A percentile compares a stretch with the other conserved stretches of the same genome.
These are phyloP conservation scores for Holothuria scabra DNA, from an alignment of 53 echinoderm and acorn worm species.

Conservation along the genomic window DNA sequence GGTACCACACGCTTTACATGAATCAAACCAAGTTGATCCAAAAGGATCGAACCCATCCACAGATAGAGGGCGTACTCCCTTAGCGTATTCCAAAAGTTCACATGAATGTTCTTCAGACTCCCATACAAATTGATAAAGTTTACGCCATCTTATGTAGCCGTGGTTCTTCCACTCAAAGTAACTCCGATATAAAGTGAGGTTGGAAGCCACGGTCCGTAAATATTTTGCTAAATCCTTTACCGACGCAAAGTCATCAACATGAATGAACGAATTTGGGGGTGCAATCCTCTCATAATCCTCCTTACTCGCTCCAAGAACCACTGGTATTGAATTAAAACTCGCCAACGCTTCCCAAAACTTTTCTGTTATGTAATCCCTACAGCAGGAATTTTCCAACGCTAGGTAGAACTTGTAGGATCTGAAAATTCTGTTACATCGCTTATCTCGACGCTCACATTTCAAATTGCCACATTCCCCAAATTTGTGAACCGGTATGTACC, in stretches of 20 bases:
- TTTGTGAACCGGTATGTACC: slow-evolving; percentile 11
- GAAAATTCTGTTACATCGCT: not conserved
- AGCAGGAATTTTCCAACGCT: slow-evolving; percentile 27
- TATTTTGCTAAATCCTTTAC: slow-evolving; percentile 10
- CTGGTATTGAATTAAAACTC: not conserved
- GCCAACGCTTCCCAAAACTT: slow-evolving; percentile 13
- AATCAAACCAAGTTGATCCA: slow-evolving; percentile 3
- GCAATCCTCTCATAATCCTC: slow-evolving; percentile 31
- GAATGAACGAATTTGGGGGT: slow-evolving; percentile 42
- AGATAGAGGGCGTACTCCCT: slow-evolving; percentile 8
- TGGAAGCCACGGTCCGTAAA: slow-evolving; percentile 7
- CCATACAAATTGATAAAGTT: slow-evolving; percentile 15
- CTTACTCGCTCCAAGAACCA: slow-evolving; percentile 13
- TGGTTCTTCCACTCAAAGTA: slow-evolving; percentile 38
- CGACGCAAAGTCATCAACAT: slow-evolving; percentile 24
- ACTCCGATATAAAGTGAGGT: slow-evolving; percentile 26
- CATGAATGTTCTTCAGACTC: slow-evolving; percentile 31
- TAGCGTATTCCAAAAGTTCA: slow-evolving; percentile 28
- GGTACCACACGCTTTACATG: not conserved
- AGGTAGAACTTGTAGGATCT: slow-evolving; percentile 34
- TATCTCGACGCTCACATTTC: not conserved
- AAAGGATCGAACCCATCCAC: slow-evolving; percentile 15
- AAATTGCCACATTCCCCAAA: slow-evolving; percentile 34
- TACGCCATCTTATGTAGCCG: not conserved
- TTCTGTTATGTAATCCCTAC: slow-evolving; percentile 34